Conservation (phyloP, 1,140 invertebrate species). For the Micrasema minimum region DNA sequence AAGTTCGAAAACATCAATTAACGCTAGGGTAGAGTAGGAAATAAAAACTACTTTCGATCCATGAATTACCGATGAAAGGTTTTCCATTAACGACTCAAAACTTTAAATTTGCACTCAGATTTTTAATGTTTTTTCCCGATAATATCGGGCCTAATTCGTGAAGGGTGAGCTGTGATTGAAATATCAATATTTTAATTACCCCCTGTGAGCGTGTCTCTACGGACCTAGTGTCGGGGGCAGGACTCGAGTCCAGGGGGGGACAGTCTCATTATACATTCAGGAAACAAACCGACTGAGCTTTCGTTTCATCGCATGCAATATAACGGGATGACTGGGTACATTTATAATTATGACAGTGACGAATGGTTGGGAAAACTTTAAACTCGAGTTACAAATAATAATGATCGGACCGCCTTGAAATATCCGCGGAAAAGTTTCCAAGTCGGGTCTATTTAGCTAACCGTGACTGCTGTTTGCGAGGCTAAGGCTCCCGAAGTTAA, state of each 20-base stretch:
- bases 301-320: constrained; percentile 44
- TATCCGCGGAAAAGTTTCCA: constrained; percentile 22
- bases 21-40: too few species aligned
- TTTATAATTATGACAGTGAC: constrained; percentile 54
- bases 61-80: too few species aligned
- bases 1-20: too few species aligned
- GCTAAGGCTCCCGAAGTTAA: constrained; percentile 22
- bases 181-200: constrained; percentile 51
- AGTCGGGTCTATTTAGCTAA: constrained; percentile 23
- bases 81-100: too few species aligned
- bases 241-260: constrained; percentile 33
- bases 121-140: too few species aligned
- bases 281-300: constrained; percentile 31
- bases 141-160: neutral
- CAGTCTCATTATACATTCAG: constrained; percentile 46
- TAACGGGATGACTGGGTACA: constrained; percentile 51
- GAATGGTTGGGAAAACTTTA: constrained; percentile 48
- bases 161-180: constrained; percentile 33
- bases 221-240: constrained; percentile 28
- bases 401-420: constrained; percentile 38
- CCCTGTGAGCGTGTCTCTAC: constrained; percentile 3
- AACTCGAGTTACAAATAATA: constrained; percentile 39
- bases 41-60: too few species aligned
- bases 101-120: too few species aligned
- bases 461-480: constrained; percentile 32